Evolutionary conservation across 2,888 invertebrate genomes (phyloP).

Genomic region (Oxycera nigricornis): DNA sequence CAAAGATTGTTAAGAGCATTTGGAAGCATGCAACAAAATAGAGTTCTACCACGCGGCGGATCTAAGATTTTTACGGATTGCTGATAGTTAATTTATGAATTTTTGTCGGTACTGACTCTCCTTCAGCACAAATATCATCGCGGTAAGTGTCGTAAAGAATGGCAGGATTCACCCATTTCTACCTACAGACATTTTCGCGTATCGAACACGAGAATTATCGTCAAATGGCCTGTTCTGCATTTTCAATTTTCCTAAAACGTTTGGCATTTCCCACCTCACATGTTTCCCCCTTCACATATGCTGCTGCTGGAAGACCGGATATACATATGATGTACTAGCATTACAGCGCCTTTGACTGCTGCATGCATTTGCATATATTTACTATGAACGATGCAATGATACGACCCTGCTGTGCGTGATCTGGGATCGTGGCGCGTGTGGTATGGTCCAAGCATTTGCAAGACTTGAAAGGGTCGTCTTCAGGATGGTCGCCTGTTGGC

Average conservation of each 20-base stretch:
- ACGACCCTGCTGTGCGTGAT: constrained; percentile 4
- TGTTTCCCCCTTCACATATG: not conserved
- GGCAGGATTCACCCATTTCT: no score
- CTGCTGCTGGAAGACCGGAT: not conserved
- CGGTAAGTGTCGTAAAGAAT: no score
- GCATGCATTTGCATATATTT: constrained; percentile 30
- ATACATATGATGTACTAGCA: constrained; percentile 1
- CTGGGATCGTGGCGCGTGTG: not conserved
- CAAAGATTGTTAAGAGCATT: no score
- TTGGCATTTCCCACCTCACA: not conserved
- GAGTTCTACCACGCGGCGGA: no score
- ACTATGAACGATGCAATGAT: constrained; percentile 4
- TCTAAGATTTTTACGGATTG: no score
- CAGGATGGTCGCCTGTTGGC: not conserved
- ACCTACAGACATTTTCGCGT: no score
- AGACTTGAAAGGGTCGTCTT: constrained; percentile 6
- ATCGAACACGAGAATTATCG: not conserved
- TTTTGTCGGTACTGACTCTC: no score
- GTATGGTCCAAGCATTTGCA: not conserved
- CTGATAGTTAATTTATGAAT: no score
- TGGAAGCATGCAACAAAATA: no score
- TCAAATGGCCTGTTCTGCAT: constrained; percentile 28
- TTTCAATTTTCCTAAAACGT: constrained; percentile 41
- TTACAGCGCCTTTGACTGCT: constrained; percentile 10
- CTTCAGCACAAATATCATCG: no score